A percentile compares a stretch with the other conserved stretches of the same genome.
phyloP scores from a whole-genome alignment of 2,797 vertebrate species.

The Myotis pilosus region DNA sequence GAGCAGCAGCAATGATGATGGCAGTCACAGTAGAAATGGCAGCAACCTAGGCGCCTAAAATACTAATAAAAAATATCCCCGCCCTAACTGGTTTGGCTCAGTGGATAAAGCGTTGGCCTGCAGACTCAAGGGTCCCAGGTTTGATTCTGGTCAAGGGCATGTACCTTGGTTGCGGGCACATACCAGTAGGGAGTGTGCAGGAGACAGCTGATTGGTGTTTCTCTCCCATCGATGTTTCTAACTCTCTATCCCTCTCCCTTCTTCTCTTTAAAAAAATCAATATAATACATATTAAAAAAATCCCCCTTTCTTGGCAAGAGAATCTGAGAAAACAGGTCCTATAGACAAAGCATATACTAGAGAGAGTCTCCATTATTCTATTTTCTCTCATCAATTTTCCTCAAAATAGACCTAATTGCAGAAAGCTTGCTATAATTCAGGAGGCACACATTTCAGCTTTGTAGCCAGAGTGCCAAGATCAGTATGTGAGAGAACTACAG shows the following conservation, averaged over 20 bases:
- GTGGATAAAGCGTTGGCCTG: no score
- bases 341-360: background rate
- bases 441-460: background rate
- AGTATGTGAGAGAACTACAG: background rate
- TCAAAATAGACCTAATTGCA: background rate
- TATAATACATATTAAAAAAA: no score
- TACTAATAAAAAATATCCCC: background rate
- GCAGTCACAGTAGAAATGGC: background rate
- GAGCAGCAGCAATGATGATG: no score
- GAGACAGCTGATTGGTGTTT: no score
- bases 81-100: no score
- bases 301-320: background rate
- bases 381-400: background rate
- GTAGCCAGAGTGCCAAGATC: background rate
- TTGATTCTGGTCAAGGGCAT: no score
- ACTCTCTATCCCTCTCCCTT: no score
- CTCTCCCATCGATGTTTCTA: no score
- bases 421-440: background rate
- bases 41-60: background rate
- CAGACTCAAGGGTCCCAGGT: no score
- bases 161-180: no score
- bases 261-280: no score
- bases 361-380: background rate
- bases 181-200: no score
- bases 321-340: background rate